Evolutionary conservation across 2,888 invertebrate species (phyloP), one percentile per base, ranked within the genome.

Genomic region (Pristionchus entomophagus): DNA sequence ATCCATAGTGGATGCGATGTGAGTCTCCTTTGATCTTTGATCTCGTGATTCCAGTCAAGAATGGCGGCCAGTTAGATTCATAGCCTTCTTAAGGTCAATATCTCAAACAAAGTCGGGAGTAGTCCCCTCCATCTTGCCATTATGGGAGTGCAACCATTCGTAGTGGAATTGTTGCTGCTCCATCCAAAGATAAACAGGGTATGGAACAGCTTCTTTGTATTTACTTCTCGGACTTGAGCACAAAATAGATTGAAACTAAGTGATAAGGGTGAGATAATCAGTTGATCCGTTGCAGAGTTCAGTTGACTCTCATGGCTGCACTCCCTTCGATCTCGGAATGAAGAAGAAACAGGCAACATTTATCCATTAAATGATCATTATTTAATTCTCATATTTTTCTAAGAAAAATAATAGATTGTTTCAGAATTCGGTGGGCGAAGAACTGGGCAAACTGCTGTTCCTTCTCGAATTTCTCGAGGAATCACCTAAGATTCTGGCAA

Each of bases 101-200:
- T 51, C 12, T 14, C n/a, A 19, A 78, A 78, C 38, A 78, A 78
- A 5, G 35, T 26, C 29, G 78, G 78, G 22, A 78, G 45, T 29
- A 59, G 19, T 22, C 26, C 59, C 5, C 59, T 59, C 26, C 65
- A 65, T 65, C 32, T 12, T 12, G 65, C 22, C 5, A 22, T 78
- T 12, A 45, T 78, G 45, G 49, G 17, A 29, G 78, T 78, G 45
- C 78, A 51, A 49, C 78, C 78, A 10, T 78, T 49, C 78, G 49
- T 51, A 14, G 78, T 78, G 0, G 78, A 78, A 26, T 29, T 78
- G 49, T 8, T 78, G 6, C 29, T 78, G 49, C 5, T 51, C 5
- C 78, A 78, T 78, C 78, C 78, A 49, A 78, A 78, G 78, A 78
- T 51, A 3, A 78, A 49, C 29, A 78, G 78, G 38, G 78, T 78